phyloP scores from a whole-genome alignment of 2,113 vertebrate genomes.

The Reinhardtius hippoglossoides region DNA sequence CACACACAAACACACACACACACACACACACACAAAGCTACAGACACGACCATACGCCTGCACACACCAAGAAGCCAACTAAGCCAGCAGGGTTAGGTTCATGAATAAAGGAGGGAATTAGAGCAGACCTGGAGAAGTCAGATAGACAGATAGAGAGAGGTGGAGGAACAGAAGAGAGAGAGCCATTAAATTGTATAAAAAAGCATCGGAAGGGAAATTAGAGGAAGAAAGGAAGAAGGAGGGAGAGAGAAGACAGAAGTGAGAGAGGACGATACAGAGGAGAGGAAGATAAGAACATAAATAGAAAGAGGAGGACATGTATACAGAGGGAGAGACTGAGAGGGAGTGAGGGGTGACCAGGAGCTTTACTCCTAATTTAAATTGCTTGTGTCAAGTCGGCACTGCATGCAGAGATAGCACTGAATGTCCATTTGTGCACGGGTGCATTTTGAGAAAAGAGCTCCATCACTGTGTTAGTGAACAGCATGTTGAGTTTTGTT shows the following conservation, averaged over 20 bases:
- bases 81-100: constrained; percentile 79
- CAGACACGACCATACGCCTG: constrained; percentile 13
- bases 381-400: constrained; percentile 61
- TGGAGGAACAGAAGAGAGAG: constrained; percentile 62
- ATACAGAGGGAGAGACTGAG: constrained; percentile 53
- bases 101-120: constrained; percentile 83
- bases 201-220: constrained; percentile 45
- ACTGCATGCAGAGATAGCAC: constrained; percentile 47
- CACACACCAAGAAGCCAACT: constrained; percentile 53
- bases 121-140: constrained; percentile 71
- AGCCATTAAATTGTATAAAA: constrained; percentile 70
- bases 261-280: constrained; percentile 36
- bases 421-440: constrained; percentile 55
- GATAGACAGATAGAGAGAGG: constrained; percentile 75
- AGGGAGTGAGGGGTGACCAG: constrained; percentile 50
- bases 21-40: constrained; percentile 11
- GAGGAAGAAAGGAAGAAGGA: constrained; percentile 39
- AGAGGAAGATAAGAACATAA: constrained; percentile 79
- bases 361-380: constrained; percentile 56
- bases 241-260: constrained; percentile 24
- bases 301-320: constrained; percentile 60
- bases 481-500: constrained; percentile 6
- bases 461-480: constrained; percentile 31
- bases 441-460: constrained; percentile 46
- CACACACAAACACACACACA: constrained; percentile 9